These are phyloP conservation scores for Ammodytes dubius DNA, from an alignment of 2,113 vertebrate species.

Conservation along the genomic window DNA sequence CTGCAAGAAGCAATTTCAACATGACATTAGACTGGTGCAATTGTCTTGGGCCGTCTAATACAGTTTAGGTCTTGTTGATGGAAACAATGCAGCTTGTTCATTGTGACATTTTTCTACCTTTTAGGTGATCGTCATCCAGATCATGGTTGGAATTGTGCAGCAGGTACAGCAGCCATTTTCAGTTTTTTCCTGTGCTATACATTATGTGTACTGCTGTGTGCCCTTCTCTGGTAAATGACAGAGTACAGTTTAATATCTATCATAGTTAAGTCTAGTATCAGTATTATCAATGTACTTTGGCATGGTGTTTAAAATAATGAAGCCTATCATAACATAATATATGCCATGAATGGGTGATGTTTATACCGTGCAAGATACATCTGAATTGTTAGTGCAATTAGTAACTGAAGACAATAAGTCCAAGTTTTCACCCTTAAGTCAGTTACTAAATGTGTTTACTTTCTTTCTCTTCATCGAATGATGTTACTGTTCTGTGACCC, in stretches of 20 bases:
- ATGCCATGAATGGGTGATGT: background rate
- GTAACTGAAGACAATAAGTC: no score
- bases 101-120: conserved; percentile 32
- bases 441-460: background rate
- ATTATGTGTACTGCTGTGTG: background rate
- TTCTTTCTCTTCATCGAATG: background rate
- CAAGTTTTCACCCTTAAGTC: no score
- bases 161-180: conserved; percentile 61
- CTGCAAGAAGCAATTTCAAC: background rate
- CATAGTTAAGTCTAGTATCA: background rate
- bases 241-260: background rate
- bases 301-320: background rate
- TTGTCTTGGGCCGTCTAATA: background rate
- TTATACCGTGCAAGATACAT: background rate
- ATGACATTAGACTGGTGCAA: background rate
- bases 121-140: conserved; percentile 71
- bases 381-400: background rate
- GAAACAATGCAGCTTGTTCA: background rate
- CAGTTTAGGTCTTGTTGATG: background rate
- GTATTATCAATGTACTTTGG: background rate
- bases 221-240: background rate
- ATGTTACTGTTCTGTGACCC: background rate
- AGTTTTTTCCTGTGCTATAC: background rate
- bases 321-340: background rate
- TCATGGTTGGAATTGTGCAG: conserved; percentile 71